These are phyloP conservation scores for Cathartes aura DNA, from an alignment of 2,113 vertebrate genomes.

Conservation along the genomic window DNA sequence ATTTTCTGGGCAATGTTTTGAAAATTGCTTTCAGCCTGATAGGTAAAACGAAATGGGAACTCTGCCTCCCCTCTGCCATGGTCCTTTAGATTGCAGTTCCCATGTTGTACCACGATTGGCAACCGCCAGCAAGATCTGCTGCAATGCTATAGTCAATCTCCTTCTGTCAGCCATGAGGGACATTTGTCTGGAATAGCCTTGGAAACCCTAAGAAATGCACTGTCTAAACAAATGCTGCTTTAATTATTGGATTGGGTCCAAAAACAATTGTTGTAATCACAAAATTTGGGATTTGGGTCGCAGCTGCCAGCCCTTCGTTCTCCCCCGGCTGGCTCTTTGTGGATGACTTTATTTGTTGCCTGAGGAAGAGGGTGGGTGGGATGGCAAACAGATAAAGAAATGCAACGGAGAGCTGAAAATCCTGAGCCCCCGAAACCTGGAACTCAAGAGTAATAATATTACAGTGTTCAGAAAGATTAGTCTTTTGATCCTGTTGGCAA, in stretches of 20 bases:
- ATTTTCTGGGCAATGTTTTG: background rate
- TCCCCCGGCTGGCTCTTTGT: background rate
- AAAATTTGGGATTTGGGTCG: background rate
- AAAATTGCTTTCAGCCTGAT: background rate
- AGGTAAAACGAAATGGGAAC: background rate
- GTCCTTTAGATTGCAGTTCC: background rate
- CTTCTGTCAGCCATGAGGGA: background rate
- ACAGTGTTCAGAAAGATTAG: constrained; percentile 12
- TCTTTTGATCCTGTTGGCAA: constrained; percentile 25
- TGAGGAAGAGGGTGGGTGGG: background rate
- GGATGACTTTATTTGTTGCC: background rate
- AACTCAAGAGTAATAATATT: background rate
- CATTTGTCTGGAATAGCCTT: background rate
- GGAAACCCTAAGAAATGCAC: background rate
- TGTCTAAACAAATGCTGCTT: background rate
- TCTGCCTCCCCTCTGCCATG: background rate
- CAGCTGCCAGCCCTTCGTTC: background rate
- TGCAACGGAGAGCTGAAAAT: background rate
- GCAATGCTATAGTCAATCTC: background rate
- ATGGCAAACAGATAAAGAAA: background rate
- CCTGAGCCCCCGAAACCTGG: background rate
- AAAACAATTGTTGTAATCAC: background rate
- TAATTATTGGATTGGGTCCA: background rate
- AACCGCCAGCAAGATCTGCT: background rate
- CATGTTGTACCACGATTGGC: fast-evolving